Base-by-base conservation (phyloP, 2,113 vertebrate genomes). In the Tichodroma muraria region DNA sequence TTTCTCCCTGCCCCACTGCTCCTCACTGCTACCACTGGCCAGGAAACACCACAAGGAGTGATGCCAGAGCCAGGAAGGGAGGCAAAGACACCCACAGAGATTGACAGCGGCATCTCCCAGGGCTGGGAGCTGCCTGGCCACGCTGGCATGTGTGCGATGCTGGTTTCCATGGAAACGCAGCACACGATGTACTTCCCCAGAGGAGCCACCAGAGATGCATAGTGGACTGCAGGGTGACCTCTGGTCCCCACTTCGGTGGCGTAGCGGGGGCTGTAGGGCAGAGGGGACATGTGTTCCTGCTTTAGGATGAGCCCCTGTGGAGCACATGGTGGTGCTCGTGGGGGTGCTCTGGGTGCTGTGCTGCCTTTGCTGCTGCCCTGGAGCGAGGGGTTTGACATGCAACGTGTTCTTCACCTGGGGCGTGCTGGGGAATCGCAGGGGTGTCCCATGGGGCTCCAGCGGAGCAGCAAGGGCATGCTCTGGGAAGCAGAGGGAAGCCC, bases 131-230 rank as follows among this genome's bases (percentile, higher is more conserved):
- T 2, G 8, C 37, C 75, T 0, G 0, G 77, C 37, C 80, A 25
- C 37, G 82, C 85, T 65, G 93, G 93, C 96, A 84, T 66, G 45
- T 92, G 84, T 57, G 66, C 22, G 27, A 57, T 92, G 90, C 88
- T 50, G 85, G 98, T 98, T 97, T 83, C 97, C 96, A 96, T 95
- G 95, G 98, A 94, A 97, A 98, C 97, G 20, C 94, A 95, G 97
- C 79, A 80, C 89, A 93, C 68, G 89, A 86, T 93, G 95, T 93
- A 70, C 90, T 94, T 93, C 84, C 93, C 88, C 77, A 73, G 73
- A 65, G 90, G 73, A 80, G 73, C 83, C 25, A 22, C 83, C 95
- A 71, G 94, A 4, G 35, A 97, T 80, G 91, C 82, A 65, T 89
- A 50, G 50, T 75, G 72, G 82, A 65, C 95, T 10, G 22, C 93